These are phyloP conservation scores for Sandelia bainsii DNA, from an alignment of 2,797 vertebrate species.

Conservation along the genomic window DNA sequence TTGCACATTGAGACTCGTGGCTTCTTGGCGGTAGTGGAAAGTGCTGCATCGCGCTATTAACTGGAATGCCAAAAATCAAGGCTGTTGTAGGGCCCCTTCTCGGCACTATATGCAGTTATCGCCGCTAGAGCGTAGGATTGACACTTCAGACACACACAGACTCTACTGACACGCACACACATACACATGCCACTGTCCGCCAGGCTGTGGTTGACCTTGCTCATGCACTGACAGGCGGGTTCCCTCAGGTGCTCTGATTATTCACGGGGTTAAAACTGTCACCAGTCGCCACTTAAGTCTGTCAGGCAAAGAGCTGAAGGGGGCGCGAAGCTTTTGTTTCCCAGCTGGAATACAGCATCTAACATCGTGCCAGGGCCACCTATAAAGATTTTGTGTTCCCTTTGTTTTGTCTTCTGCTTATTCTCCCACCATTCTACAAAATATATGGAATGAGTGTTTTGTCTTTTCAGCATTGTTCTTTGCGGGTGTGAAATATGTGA, in stretches of 20 bases:
- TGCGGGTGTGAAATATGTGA: slow-evolving; percentile 53
- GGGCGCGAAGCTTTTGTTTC: slow-evolving; percentile 1
- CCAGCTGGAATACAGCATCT: slow-evolving; percentile 34
- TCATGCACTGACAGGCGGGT: slow-evolving; percentile 23
- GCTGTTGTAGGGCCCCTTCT: slow-evolving; percentile 33
- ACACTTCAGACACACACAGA: slow-evolving; percentile 48
- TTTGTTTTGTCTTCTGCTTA: slow-evolving; percentile 27
- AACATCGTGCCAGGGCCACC: slow-evolving; percentile 11
- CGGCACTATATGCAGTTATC: slow-evolving; percentile 52
- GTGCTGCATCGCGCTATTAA: slow-evolving; percentile 62
- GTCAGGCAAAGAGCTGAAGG: slow-evolving; percentile 12
- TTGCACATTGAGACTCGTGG: slow-evolving; percentile 12
- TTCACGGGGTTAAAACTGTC: slow-evolving; percentile 22
- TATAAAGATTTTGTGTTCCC: slow-evolving; percentile 7
- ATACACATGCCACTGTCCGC: slow-evolving; percentile 13
- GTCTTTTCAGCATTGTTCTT: slow-evolving; percentile 46
- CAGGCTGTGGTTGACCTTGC: slow-evolving; percentile 52
- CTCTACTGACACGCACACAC: slow-evolving; percentile 1
- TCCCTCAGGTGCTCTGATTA: slow-evolving; percentile 39
- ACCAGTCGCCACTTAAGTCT: slow-evolving; percentile 34
- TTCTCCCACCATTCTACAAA: slow-evolving; percentile 30
- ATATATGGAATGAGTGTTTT: slow-evolving; percentile 28
- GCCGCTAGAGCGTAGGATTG: slow-evolving; percentile 60
- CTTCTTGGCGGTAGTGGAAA: slow-evolving; percentile 36
- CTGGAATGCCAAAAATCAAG: slow-evolving; percentile 66